Evolutionary conservation across 1,140 invertebrate genomes (phyloP), one percentile per base, ranked within the genome.

Genomic region (Holotrichia oblita): DNA sequence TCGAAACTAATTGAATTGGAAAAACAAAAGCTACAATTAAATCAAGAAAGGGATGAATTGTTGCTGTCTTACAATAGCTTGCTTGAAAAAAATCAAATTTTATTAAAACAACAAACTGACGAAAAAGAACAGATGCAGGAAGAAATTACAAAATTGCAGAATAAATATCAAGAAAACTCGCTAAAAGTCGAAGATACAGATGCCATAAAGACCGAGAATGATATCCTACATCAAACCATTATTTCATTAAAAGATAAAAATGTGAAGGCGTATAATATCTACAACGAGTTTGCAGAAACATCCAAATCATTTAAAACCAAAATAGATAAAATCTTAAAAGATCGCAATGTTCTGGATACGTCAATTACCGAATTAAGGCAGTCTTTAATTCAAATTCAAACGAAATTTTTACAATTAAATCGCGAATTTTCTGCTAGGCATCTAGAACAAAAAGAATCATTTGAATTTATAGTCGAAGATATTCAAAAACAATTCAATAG

Each of bases 401-500:
- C 75, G 12, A 80, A 81, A 69, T 61, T 17, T 4, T 9, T 59
- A 6, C 42, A 78, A 17, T 72, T 80, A 20, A 61, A 72, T 40
- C 77, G 77, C 40, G 76, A 76, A 44, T 34, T 17, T 27, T 55
- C 40, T 27, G 2, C 40, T 61, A 69, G 76, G 34, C 72, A 77
- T 64, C 44, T 61, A n/a, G 80, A 83, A 20, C 81, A 82, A 69
- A 82, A 81, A 77, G 61, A 78, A 72, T 59, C 80, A 10, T 40
- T 83, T 4, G 81, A 83, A 74, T 61, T 77, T 17, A 81, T 83
- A 9, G 74, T 76, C 59, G 80, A 82, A 27, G 82, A 83, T 64
- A 82, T 83, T 69, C 64, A 78, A 9, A 83, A 82, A 55, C 82
- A 83, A 79, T 82, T 81, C 34, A 69, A 75, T 73, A 78, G 80